Percentiles rank a stretch among this genome's conserved stretches.
phyloP scores from a whole-genome alignment of 2,113 vertebrate species.

The Channa argus region DNA sequence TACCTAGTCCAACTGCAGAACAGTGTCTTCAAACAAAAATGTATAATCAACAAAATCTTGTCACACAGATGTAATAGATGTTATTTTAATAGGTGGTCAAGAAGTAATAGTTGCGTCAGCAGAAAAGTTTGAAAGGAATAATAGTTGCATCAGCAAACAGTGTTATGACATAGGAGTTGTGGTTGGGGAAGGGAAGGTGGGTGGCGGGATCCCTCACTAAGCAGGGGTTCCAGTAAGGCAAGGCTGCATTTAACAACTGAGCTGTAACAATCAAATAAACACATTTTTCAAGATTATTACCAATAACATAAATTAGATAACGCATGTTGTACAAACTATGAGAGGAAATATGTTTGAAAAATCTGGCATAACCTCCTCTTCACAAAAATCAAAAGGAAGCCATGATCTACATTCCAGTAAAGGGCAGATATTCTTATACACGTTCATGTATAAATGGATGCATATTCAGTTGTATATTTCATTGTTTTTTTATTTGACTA shows the following conservation, averaged over 20 bases:
- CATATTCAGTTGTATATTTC: constrained; percentile 76
- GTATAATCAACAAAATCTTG: constrained; percentile 14
- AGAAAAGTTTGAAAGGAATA: constrained; percentile 79
- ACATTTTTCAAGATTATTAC: constrained; percentile 76
- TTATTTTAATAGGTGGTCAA: constrained; percentile 87
- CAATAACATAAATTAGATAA: constrained; percentile 80
- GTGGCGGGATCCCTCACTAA: constrained; percentile 81
- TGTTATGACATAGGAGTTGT: constrained; percentile 84
- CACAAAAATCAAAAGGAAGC: constrained; percentile 63
- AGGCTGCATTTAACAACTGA: constrained; percentile 84
- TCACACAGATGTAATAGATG: constrained; percentile 71
- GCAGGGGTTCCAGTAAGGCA: constrained; percentile 84
- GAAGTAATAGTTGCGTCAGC: constrained; percentile 83
- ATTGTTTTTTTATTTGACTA: constrained; percentile 69
- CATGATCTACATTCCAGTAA: constrained; percentile 82
- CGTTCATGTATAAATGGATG: constrained; percentile 75
- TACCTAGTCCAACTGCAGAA: too few species aligned
- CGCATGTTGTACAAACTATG: constrained; percentile 77
- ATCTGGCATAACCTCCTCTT: constrained; percentile 69
- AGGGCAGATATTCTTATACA: constrained; percentile 75
- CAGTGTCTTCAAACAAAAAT: too few species aligned
- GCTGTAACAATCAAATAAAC: constrained; percentile 81
- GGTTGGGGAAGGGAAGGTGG: constrained; percentile 49
- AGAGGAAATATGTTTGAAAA: constrained; percentile 66
- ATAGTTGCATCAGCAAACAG: constrained; percentile 84